phyloP scores from a whole-genome alignment of 2,888 invertebrate species.

The Griposia aprilina region DNA sequence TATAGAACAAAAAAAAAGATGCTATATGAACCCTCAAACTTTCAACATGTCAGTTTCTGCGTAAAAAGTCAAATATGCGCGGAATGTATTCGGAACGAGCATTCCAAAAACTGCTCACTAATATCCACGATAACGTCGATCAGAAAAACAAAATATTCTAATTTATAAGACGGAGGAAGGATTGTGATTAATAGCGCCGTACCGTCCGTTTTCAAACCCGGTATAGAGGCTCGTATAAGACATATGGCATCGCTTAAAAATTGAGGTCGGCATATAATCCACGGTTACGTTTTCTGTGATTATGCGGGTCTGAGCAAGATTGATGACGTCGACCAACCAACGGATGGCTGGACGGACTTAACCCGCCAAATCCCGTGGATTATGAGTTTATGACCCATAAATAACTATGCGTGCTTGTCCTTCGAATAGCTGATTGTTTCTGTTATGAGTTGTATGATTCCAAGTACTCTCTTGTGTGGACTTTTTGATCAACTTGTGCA shows the following conservation, averaged over 20 bases:
- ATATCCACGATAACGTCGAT: constrained; percentile 21
- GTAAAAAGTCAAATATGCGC: background rate
- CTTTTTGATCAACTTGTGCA: background rate
- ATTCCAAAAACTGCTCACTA: constrained; percentile 17
- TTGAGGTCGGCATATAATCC: constrained; percentile 84
- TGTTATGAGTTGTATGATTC: constrained; percentile 3
- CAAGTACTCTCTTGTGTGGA: constrained; percentile 4
- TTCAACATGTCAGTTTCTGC: background rate
- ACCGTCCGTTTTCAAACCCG: constrained; percentile 49
- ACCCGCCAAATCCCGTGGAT: constrained; percentile 80
- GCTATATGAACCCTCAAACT: background rate
- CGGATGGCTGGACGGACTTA: constrained; percentile 77
- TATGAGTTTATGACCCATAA: constrained; percentile 86
- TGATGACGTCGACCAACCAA: constrained; percentile 80
- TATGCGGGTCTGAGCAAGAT: constrained; percentile 89
- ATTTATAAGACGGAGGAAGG: constrained; percentile 61
- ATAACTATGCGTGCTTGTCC: constrained; percentile 82
- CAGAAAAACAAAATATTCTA: constrained; percentile 62
- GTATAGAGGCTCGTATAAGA: constrained; percentile 57
- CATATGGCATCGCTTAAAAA: constrained; percentile 82
- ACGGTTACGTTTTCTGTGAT: constrained; percentile 85
- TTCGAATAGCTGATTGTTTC: constrained; percentile 63
- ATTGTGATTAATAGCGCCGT: constrained; percentile 62
- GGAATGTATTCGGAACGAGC: background rate
- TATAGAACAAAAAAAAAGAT: too few species aligned